A percentile compares a stretch with the other conserved stretches of the same genome.
Evolutionary conservation across 2,888 invertebrate genomes (phyloP).

Genomic region (Apodemia duryi): DNA sequence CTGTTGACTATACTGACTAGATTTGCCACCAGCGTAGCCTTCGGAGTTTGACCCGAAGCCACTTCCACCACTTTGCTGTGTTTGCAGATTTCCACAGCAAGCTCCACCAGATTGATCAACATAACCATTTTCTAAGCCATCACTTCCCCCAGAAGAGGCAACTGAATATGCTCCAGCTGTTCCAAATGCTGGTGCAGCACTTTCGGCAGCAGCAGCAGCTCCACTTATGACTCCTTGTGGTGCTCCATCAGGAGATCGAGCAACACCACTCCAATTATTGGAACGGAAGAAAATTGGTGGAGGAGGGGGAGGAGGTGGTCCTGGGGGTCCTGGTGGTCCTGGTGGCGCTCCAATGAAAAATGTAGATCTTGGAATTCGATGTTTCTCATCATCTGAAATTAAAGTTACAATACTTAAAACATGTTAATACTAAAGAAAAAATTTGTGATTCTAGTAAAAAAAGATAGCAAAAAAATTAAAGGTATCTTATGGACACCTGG

Average conservation of each 20-base stretch:
- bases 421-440: background rate
- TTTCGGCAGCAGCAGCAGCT: constrained; percentile 43
- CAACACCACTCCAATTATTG: constrained; percentile 54
- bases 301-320: constrained; percentile 31
- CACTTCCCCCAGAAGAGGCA: constrained; percentile 24
- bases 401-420: background rate
- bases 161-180: constrained; percentile 41
- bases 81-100: constrained; percentile 19
- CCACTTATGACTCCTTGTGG: constrained; percentile 52
- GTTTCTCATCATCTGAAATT: constrained; percentile 34
- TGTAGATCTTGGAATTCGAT: constrained; percentile 41
- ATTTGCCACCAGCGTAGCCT: constrained; percentile 10
- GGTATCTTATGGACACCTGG: too few species aligned
- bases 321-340: constrained; percentile 28
- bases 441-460: too few species aligned
- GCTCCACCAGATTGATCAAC: constrained; percentile 24
- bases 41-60: constrained; percentile 18
- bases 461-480: too few species aligned
- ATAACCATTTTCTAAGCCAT: constrained; percentile 18
- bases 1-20: constrained; percentile 14
- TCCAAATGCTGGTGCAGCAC: constrained; percentile 36
- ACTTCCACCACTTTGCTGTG: background rate
- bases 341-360: constrained; percentile 26
- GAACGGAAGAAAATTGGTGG: constrained; percentile 43
- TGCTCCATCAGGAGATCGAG: constrained; percentile 40